A percentile compares a stretch with the other conserved stretches of the same genome.
These are phyloP conservation scores for Eupithecia tripunctaria DNA, from an alignment of 2,888 invertebrate species.

Conservation along the genomic window DNA sequence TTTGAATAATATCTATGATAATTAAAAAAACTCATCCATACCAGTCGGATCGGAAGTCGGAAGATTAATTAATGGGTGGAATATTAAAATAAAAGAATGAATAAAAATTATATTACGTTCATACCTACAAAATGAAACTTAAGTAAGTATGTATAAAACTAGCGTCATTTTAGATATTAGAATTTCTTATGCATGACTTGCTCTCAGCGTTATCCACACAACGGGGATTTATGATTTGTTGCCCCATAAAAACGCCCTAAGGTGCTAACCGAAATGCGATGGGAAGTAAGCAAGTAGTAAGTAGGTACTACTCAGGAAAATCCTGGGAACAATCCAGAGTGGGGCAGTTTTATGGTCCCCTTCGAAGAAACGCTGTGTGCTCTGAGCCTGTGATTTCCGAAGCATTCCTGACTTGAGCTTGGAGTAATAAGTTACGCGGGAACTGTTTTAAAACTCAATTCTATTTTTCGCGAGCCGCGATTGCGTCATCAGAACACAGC, in stretches of 20 bases:
- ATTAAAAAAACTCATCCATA: too few relatives aligned
- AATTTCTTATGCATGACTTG: slow-evolving; percentile 52
- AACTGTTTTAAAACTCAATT: background rate
- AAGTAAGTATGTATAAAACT: background rate
- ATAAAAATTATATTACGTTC: background rate
- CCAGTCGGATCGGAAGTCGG: too few relatives aligned
- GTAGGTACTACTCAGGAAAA: slow-evolving; percentile 2
- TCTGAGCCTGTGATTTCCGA: slow-evolving; percentile 46
- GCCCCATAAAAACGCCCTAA: slow-evolving; percentile 58
- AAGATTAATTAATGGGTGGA: background rate
- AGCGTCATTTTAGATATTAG: too few relatives aligned
- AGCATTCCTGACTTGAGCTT: slow-evolving; percentile 36
- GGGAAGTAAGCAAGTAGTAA: slow-evolving; percentile 17
- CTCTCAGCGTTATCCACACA: slow-evolving; percentile 49
- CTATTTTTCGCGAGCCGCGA: too few relatives aligned
- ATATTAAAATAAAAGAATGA: background rate
- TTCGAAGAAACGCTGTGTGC: slow-evolving; percentile 52
- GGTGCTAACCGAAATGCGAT: slow-evolving; percentile 36
- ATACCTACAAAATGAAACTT: slow-evolving; percentile 23
- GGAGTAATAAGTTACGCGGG: background rate
- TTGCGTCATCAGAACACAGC: too few relatives aligned
- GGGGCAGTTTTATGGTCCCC: slow-evolving; percentile 53
- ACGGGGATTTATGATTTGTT: slow-evolving; percentile 61
- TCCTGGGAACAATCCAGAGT: slow-evolving; percentile 56
- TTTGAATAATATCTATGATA: too few relatives aligned